Evolutionary conservation across 2,888 invertebrate species (phyloP).

Genomic region (Limnephilus lunatus): DNA sequence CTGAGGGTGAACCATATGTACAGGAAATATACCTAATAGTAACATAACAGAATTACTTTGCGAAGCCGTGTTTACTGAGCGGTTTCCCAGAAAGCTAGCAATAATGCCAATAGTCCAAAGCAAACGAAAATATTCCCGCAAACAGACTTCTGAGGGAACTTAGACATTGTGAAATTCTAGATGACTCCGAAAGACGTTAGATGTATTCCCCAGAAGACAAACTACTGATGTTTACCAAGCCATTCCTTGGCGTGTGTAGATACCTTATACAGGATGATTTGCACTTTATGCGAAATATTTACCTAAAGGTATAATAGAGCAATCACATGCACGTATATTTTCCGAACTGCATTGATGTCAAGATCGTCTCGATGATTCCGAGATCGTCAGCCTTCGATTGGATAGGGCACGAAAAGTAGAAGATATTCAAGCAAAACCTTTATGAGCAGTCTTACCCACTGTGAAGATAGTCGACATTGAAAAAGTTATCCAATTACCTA

Average conservation of each 20-base stretch:
- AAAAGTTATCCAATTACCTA: background rate
- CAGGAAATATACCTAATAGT: background rate
- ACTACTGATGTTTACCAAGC: constrained; percentile 15
- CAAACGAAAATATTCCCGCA: background rate
- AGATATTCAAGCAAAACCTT: background rate
- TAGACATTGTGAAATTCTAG: constrained; percentile 8
- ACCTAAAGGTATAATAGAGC: background rate
- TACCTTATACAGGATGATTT: background rate
- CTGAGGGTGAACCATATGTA: background rate
- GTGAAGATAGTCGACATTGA: background rate
- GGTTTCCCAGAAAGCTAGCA: background rate
- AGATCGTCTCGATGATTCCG: too few species aligned
- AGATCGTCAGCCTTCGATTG: background rate
- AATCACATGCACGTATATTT: too few species aligned
- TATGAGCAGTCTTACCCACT: background rate
- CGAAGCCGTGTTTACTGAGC: background rate
- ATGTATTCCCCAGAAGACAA: constrained; percentile 7
- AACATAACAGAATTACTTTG: background rate
- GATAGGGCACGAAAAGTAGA: background rate
- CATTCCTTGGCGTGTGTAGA: background rate
- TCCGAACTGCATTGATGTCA: too few species aligned
- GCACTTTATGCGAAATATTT: background rate
- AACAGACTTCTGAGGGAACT: constrained; percentile 6
- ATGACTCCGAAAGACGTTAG: constrained; percentile 6
- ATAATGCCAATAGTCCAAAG: constrained; percentile 16